phyloP scores from a whole-genome alignment of 2,113 vertebrate genomes.

The Ibidorhyncha struthersii region DNA sequence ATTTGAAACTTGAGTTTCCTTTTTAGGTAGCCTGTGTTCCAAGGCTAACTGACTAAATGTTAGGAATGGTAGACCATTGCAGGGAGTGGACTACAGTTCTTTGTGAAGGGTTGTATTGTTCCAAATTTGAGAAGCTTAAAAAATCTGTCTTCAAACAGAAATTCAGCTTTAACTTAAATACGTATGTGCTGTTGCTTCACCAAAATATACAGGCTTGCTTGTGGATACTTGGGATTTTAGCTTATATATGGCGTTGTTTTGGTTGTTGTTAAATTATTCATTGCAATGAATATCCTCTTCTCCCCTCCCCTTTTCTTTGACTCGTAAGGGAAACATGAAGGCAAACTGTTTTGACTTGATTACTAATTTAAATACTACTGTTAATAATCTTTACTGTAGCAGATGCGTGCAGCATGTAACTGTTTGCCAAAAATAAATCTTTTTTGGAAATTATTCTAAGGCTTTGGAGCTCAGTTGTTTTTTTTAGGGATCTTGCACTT shows the following conservation, averaged over 20 bases:
- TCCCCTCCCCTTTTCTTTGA: neutral
- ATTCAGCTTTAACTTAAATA: neutral
- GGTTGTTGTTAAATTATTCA: neutral
- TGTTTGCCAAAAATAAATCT: neutral
- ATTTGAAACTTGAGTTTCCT: neutral
- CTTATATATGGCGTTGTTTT: neutral
- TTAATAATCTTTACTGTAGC: neutral
- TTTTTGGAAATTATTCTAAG: neutral
- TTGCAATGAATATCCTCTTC: neutral
- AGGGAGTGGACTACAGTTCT: neutral
- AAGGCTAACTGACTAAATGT: neutral
- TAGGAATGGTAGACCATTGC: neutral
- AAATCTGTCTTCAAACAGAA: neutral
- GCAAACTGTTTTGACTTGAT: neutral
- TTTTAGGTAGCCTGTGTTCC: neutral
- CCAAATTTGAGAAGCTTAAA: neutral
- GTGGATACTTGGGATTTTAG: neutral
- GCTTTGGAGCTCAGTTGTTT: neutral
- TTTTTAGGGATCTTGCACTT: neutral
- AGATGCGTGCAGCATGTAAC: neutral
- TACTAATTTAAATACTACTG: neutral
- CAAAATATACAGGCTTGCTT: neutral
- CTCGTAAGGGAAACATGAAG: neutral
- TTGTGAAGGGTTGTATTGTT: neutral
- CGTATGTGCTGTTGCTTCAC: neutral